Conservation (phyloP, 2,888 invertebrate genomes). For the Dasypogon diadema region DNA sequence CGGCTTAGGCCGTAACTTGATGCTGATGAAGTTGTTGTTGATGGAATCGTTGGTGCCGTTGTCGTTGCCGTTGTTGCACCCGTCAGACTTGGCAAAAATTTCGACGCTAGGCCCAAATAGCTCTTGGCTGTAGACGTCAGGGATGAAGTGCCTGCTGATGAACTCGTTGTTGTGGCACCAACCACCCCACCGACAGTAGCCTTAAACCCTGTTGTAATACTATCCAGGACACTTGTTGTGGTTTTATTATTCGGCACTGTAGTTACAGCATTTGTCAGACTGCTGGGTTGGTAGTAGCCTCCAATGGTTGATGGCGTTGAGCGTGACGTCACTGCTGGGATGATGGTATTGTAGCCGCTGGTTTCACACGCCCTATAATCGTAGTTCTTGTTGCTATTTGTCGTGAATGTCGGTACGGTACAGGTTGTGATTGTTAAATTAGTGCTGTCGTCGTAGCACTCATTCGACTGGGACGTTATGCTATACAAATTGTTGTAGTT, state of each 20-base stretch:
- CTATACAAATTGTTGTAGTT: constrained; percentile 35
- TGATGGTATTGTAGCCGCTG: constrained; percentile 52
- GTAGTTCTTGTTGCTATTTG: constrained; percentile 35
- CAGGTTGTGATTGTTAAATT: constrained; percentile 22
- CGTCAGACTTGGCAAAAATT: constrained; percentile 54
- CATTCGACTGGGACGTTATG: constrained; percentile 2
- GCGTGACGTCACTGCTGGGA: constrained; percentile 52
- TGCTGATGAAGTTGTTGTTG: constrained; percentile 50
- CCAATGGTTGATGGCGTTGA: constrained; percentile 59
- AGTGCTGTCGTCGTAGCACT: constrained; percentile 30
- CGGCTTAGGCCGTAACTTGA: constrained; percentile 12
- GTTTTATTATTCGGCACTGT: constrained; percentile 1
- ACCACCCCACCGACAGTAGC: constrained; percentile 53
- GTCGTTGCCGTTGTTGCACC: constrained; percentile 12
- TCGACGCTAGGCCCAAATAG: constrained; percentile 54
- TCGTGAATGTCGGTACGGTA: constrained; percentile 29
- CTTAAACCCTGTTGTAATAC: constrained; percentile 52
- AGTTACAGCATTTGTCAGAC: constrained; percentile 7
- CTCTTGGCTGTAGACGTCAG: constrained; percentile 54
- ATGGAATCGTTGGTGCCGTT: constrained; percentile 47
- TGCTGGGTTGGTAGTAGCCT: constrained; percentile 63
- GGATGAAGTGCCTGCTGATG: constrained; percentile 39
- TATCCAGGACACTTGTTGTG: constrained; percentile 28
- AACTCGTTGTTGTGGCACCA: constrained; percentile 5
- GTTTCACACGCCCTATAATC: too few species aligned